These are phyloP conservation scores for Dyspetes luteomarginatus DNA, from an alignment of 2,888 invertebrate genomes.

Conservation along the genomic window DNA sequence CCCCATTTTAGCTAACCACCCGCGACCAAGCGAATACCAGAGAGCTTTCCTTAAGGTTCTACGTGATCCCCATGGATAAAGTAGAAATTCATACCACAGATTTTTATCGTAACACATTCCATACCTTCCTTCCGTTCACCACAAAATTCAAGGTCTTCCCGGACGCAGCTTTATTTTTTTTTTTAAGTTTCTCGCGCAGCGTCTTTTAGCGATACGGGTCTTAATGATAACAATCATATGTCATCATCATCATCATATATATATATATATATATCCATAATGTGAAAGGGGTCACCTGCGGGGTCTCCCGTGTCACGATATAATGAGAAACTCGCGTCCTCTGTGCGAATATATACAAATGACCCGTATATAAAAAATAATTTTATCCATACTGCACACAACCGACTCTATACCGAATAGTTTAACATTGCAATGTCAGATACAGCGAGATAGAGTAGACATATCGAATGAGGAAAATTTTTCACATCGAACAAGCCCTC, in stretches of 20 bases:
- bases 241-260: background rate
- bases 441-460: background rate
- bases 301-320: conserved; percentile 43
- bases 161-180: no score
- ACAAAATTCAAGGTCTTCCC: no score
- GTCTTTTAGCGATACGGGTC: conserved; percentile 52
- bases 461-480: background rate
- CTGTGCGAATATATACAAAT: conserved; percentile 60
- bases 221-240: conserved; percentile 36
- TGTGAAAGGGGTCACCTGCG: conserved; percentile 44
- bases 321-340: conserved; percentile 33
- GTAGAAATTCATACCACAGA: conserved; percentile 59
- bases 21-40: conserved; percentile 31
- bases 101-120: background rate
- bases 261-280: background rate
- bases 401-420: no score
- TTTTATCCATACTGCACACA: conserved; percentile 30
- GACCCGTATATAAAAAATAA: conserved; percentile 57
- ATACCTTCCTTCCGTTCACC: background rate
- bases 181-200: no score
- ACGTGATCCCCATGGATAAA: conserved; percentile 64
- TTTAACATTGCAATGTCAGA: conserved; percentile 32
- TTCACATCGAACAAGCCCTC: no score
- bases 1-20: conserved; percentile 42
- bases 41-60: conserved; percentile 42